Percentiles rank a stretch among this genome's conserved stretches.
phyloP scores from a whole-genome alignment of 2,113 vertebrate species.

The Pterocles gutturalis region DNA sequence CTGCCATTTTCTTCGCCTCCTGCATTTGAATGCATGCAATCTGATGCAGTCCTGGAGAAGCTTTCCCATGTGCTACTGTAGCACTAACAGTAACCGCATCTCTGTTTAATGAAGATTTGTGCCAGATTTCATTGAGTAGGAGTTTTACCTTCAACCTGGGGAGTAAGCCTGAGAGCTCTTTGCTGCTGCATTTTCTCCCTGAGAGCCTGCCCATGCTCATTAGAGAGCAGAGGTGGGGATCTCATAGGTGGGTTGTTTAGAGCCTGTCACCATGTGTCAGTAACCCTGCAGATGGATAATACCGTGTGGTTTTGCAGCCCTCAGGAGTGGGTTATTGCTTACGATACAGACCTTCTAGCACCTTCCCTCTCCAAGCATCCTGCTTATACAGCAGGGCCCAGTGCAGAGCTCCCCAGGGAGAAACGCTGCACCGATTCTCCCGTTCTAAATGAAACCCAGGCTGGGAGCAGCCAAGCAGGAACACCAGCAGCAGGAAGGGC shows the following conservation, averaged over 20 bases:
- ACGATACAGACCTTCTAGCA: not conserved
- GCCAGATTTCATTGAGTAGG: not conserved
- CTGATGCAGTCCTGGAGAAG: not conserved
- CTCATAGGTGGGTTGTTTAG: not conserved
- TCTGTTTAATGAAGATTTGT: not conserved
- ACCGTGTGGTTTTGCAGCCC: not conserved
- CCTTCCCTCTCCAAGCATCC: not conserved
- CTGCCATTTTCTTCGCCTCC: not conserved
- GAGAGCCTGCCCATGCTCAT: not conserved
- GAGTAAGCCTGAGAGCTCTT: not conserved
- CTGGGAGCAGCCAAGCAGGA: not conserved
- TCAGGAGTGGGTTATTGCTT: not conserved
- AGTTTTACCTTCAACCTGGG: not conserved
- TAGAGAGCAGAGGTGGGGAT: not conserved
- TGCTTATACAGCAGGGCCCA: not conserved
- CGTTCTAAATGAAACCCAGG: not conserved
- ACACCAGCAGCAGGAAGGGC: fast-evolving
- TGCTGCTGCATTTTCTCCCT: not conserved
- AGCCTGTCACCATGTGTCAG: not conserved
- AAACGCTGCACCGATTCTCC: not conserved
- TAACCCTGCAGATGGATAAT: not conserved
- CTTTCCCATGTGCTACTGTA: not conserved
- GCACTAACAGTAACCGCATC: not conserved
- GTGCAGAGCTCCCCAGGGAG: not conserved
- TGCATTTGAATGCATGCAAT: not conserved